Base-by-base conservation (phyloP, 1,140 invertebrate species). In the Drosophila insularis region DNA sequence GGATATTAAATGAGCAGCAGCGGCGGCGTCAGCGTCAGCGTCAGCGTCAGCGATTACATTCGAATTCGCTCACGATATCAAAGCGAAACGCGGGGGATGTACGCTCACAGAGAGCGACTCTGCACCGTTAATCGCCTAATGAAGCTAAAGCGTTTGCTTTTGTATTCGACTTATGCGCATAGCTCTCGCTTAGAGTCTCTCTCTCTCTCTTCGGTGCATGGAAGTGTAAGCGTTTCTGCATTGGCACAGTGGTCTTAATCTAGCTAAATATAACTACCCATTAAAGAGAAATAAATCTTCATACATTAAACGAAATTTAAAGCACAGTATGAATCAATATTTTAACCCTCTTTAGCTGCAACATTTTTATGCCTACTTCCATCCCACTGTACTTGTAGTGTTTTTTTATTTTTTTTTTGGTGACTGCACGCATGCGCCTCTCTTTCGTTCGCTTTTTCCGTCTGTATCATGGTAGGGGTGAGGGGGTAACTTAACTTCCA, bases 61-160 rank as follows among this genome's bases (percentile, higher is more conserved):
- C 6, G 55, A 37, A 40, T 60, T 46, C 6, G 55, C 27, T 23
- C 54, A 32, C 32, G 59, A 50, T 56, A 59, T 40, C 64, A 50
- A 21, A 21, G 2, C 43, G 27, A n/a, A 60, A 40, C 17, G 58
- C 32, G 32, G 31, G 59, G 21, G 35, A 61, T 21, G 43, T 21
- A 17, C 40, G 32, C 37, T 37, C 43, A 4, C n/a, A n/a, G n/a
- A n/a, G n/a, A n/a, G n/a, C n/a, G n/a, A n/a, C 8, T 50, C 3
- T 21, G 10, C 37, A n/a, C 60, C 67, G 80, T 69, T 87, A 87
- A 87, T 87, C 82, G 82, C 65, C 76, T 89, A 89, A 89, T 82
- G 82, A 87, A 89, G 82, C 82, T 63, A 87, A 87, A 74, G 62
- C 84, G 86, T 87, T 85, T 73, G 69, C 64, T 65, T 63, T 70